These are phyloP conservation scores for Semaprochilodus insignis DNA, from an alignment of 2,797 vertebrate species.

Conservation along the genomic window DNA sequence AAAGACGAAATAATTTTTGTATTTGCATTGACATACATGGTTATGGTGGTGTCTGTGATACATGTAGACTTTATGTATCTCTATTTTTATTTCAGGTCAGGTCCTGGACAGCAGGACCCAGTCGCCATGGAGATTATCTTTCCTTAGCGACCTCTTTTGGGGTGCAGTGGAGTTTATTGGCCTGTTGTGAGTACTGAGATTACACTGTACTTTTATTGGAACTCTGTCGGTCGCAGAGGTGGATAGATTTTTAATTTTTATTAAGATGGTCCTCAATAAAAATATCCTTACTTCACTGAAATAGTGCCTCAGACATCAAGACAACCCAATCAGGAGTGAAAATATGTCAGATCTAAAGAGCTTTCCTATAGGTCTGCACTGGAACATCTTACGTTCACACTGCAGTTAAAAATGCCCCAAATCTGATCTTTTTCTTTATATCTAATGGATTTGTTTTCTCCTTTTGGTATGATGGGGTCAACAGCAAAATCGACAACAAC, in stretches of 20 bases:
- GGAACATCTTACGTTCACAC: too few species aligned
- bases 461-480: too few species aligned
- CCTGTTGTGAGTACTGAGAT: conserved; percentile 85
- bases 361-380: too few species aligned
- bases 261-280: neutral
- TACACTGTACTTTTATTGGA: neutral
- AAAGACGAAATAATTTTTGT: neutral
- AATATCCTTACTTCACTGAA: too few species aligned
- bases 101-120: conserved; percentile 88
- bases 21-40: neutral
- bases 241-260: neutral
- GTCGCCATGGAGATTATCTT: conserved; percentile 89
- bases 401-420: too few species aligned
- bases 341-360: too few species aligned
- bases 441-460: too few species aligned
- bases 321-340: too few species aligned
- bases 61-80: neutral
- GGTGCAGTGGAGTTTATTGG: conserved; percentile 88
- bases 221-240: neutral
- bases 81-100: conserved; percentile 79
- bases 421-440: too few species aligned
- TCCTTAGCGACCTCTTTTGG: conserved; percentile 91
- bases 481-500: too few species aligned
- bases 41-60: neutral
- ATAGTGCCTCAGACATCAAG: too few species aligned